A percentile compares a stretch with the other conserved stretches of the same genome.
Conservation (phyloP, 2,888 invertebrate genomes). For the Acanthoscelides obtectus region DNA sequence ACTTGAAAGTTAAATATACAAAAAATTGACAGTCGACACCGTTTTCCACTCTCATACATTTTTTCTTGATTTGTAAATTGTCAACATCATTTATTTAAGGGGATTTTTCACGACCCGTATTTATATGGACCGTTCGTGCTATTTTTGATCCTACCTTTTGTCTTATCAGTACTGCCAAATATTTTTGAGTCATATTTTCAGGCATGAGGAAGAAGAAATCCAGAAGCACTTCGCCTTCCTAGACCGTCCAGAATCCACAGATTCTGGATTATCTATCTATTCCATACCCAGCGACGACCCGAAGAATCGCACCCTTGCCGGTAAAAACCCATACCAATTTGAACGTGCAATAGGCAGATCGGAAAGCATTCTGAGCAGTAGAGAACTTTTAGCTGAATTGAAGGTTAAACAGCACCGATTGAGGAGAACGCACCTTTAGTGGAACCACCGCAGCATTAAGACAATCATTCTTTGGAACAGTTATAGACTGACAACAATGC, state of each 20-base stretch:
- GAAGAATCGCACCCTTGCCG: background rate
- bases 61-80: no score
- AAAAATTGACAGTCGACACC: no score
- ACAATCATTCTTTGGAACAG: no score
- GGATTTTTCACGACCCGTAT: no score
- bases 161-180: no score
- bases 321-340: background rate
- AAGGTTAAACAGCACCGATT: slow-evolving; percentile 24
- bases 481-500: no score
- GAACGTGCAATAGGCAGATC: slow-evolving; percentile 12
- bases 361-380: slow-evolving; percentile 30
- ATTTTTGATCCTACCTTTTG: no score
- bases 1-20: no score
- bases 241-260: slow-evolving; percentile 7
- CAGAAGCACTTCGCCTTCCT: background rate
- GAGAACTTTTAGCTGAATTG: slow-evolving; percentile 30
- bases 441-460: background rate
- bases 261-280: slow-evolving; percentile 8
- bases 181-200: no score
- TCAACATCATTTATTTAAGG: no score
- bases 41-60: no score
- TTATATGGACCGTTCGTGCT: no score
- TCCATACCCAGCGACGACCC: background rate
- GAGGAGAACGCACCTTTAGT: slow-evolving; percentile 3
- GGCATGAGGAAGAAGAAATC: background rate